Base-by-base conservation (phyloP, 2,888 invertebrate genomes). In the Serrognathus titanus region DNA sequence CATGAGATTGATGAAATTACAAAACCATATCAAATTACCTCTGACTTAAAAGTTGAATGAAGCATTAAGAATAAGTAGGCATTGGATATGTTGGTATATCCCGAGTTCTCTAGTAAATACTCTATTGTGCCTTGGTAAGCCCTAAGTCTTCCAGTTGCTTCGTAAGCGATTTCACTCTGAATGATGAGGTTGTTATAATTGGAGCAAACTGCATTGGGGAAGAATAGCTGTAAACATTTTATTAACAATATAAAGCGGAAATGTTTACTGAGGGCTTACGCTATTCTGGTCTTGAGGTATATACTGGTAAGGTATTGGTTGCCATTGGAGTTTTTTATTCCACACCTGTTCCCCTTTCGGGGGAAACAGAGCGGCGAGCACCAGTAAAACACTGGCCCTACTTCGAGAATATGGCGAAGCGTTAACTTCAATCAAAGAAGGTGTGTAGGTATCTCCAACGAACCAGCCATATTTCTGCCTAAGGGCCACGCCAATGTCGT, bases 381-480 rank as follows among this genome's bases (percentile, higher is more conserved):
- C 85, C 12, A 86, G 77, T 61, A 86, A 78, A 0, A 85, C 85
- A 3, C 88, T 87, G 81, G 87, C 87, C 75, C 89, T 82, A 0
- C 90, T 89, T 47, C 89, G 79, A 52, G 85, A 84, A 67, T 81
- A 85, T 68, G 86, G 83, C 0, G 89, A 87, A 39, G 86, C 86
- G 39, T 83, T 76, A 46, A 82, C 75, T 8, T 70, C 70, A 3
- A 81, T 71, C 72, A 86, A 79, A 35, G 82, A 79, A 4, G 82
- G 81, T 63, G 77, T 78, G 71, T 86, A 88, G 39, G 76, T 70
- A 37, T 76, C 73, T 16, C 83, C 83, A 43, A 89, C 74, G 70
- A 85, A 87, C 37, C 75, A 68, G 48, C 76, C 76, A 71, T 89
- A 90, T 60, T 85, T 79, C 57, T 80, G 71, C 54, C 86, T 78